Base-by-base conservation (phyloP, 2,113 vertebrate species). In the Clarias batrachus region DNA sequence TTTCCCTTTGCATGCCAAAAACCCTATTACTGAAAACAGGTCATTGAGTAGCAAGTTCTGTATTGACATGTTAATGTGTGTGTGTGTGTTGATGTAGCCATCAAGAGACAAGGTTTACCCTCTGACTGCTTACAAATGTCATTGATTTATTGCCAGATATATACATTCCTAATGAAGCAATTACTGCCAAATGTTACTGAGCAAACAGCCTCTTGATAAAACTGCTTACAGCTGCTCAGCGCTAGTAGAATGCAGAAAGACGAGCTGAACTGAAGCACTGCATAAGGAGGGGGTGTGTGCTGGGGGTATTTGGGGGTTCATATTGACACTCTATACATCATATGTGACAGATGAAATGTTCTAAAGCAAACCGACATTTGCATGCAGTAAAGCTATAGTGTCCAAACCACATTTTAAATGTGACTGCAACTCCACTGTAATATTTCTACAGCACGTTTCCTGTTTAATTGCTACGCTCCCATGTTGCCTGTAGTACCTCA, bases 81-180 rank as follows among this genome's bases (percentile, higher is more conserved):
- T 19, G 19, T 21, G 59, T 57, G 54, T 60, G 56, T 23, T 37
- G 9, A 80, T 80, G 10, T 33, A 59, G 17, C 56, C 56, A 21
- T 83, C 23, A 52, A 82, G 41, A 82, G 14, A 52, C 60, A 56
- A 27, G 23, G 57, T 57, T 57, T 57, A 37, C 48, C 17, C 25
- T 19, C 57, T 76, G 83, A 14, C 63, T 59, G 27, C 19, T 16
- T 41, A 59, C 54, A 86, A 41, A 54, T 62, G 73, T 8, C 60
- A 57, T 8, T 37, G 66, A 81, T 27, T 81, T 57, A 73, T 27
- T 82, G 30, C 25, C 56, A 62, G 79, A 74, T 48, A 81, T 27
- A 73, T 12, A 73, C 63, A 86, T 23, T 57, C 27, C 48, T 41
- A 82, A 76, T 82, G n/a, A 82, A 82, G 70, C 80, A 81, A 81